Conservation (phyloP, 2,113 vertebrate species). For the Buteo buteo region DNA sequence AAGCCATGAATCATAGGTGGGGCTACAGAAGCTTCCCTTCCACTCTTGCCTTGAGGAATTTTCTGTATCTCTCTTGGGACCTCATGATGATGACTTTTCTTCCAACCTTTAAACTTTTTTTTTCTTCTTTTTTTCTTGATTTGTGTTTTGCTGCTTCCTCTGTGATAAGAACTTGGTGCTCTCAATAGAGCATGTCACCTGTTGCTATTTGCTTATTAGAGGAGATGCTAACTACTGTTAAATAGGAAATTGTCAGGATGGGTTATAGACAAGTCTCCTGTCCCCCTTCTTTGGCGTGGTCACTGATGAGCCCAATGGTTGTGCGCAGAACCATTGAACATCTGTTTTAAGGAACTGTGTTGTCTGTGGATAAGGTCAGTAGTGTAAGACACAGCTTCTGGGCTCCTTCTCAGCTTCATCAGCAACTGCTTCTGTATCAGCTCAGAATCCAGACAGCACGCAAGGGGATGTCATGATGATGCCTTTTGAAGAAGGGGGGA, state of each 20-base stretch:
- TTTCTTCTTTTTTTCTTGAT: neutral
- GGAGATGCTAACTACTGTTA: neutral
- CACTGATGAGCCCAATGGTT: neutral
- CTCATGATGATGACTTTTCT: neutral
- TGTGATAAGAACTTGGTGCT: neutral
- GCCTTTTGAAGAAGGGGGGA: neutral
- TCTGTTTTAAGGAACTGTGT: neutral
- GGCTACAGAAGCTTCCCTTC: neutral
- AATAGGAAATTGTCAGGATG: neutral
- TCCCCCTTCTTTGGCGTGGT: neutral
- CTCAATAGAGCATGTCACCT: neutral
- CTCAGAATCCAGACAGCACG: neutral
- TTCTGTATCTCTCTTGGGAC: neutral
- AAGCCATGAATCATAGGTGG: neutral
- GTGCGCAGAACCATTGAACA: accelerated
- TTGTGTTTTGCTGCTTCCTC: neutral
- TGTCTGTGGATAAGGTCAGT: neutral
- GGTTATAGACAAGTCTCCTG: neutral
- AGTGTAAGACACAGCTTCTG: neutral
- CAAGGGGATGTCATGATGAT: neutral
- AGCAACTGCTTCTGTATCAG: neutral
- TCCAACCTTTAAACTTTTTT: neutral
- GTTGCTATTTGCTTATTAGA: neutral
- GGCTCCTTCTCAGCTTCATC: neutral
- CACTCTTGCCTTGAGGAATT: neutral